Conservation (phyloP, 2,888 invertebrate species). For the Himalopsyche kuldschensis region DNA sequence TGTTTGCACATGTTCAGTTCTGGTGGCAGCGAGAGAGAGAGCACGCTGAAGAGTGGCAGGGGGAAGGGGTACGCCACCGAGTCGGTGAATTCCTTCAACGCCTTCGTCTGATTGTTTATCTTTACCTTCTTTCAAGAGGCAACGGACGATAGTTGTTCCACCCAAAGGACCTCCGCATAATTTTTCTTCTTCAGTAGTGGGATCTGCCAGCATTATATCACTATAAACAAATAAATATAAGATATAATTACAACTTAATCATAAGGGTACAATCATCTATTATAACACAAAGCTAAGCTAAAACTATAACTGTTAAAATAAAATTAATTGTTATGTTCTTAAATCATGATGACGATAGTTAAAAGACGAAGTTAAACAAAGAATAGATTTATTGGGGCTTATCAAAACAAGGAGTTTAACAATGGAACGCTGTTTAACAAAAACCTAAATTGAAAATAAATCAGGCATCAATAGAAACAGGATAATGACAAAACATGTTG, state of each 20-base stretch:
- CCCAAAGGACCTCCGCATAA: conserved; percentile 64
- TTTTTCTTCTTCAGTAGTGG: conserved; percentile 80
- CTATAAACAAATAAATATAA: conserved; percentile 52
- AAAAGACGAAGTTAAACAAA: no score
- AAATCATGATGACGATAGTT: no score
- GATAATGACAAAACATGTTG: no score
- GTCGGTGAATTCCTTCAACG: conserved; percentile 30
- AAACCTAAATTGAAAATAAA: conserved; percentile 45
- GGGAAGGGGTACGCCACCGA: conserved; percentile 25
- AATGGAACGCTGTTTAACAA: conserved; percentile 50
- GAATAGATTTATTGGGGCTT: not conserved
- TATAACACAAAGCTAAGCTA: no score
- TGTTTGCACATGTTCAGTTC: conserved; percentile 32
- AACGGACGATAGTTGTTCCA: conserved; percentile 28
- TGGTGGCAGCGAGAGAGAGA: conserved; percentile 21
- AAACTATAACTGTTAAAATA: no score
- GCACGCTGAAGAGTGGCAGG: conserved; percentile 20
- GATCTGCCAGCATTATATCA: conserved; percentile 71
- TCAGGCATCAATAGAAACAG: not conserved
- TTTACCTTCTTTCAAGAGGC: conserved; percentile 8
- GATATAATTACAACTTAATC: no score
- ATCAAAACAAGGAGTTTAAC: conserved; percentile 42
- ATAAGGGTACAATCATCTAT: no score
- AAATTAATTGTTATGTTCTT: no score
- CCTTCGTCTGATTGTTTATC: conserved; percentile 13